These are phyloP conservation scores for Andricus curvator DNA, from an alignment of 2,888 invertebrate genomes.

Conservation along the genomic window DNA sequence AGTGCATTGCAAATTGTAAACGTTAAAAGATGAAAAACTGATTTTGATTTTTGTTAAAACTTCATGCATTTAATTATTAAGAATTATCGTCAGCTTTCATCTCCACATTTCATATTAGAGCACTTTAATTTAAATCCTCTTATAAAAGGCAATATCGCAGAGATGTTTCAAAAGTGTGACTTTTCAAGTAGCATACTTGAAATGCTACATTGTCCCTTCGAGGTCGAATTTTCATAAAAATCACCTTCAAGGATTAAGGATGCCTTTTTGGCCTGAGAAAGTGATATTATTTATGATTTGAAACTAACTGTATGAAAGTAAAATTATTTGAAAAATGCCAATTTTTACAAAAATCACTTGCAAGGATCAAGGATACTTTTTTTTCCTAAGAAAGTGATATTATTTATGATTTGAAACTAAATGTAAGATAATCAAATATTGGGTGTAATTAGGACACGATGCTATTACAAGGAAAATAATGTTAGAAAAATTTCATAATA, in stretches of 20 bases:
- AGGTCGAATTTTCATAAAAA: background rate
- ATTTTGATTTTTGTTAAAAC: background rate
- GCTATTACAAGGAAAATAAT: too few species aligned
- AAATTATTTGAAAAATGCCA: background rate
- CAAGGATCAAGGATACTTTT: background rate
- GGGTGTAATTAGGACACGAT: too few species aligned
- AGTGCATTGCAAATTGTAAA: background rate
- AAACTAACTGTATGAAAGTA: background rate
- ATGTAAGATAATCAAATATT: too few species aligned
- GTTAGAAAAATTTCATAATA: background rate
- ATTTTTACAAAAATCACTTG: background rate
- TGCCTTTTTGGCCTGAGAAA: background rate
- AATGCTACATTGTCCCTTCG: background rate
- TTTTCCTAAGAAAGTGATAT: background rate
- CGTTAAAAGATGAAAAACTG: background rate
- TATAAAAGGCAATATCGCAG: background rate
- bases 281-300: background rate
- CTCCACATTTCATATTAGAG: background rate
- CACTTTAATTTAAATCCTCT: background rate
- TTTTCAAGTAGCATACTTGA: background rate
- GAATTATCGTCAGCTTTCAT: background rate
- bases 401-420: too few species aligned
- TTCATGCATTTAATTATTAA: background rate
- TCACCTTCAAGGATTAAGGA: background rate
- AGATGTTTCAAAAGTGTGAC: background rate